phyloP scores from a whole-genome alignment of 2,113 vertebrate genomes.

The Polyodon spathula region DNA sequence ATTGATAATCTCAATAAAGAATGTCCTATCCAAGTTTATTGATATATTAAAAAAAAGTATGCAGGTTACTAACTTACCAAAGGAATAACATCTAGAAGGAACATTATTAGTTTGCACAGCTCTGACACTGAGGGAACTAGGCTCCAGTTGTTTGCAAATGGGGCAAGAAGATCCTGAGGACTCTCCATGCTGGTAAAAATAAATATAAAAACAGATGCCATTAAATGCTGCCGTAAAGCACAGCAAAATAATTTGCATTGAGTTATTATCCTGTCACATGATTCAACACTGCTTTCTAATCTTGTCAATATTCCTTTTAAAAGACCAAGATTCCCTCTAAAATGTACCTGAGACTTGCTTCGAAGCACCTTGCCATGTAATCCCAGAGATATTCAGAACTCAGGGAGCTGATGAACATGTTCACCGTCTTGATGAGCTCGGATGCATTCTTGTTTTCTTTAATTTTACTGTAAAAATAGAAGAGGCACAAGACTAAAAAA shows the following conservation, averaged over 20 bases:
- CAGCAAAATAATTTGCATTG: too few relatives aligned
- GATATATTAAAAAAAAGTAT: too few relatives aligned
- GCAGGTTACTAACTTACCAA: slow-evolving; percentile 61
- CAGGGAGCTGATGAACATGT: slow-evolving; percentile 81
- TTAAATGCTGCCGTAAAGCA: too few relatives aligned
- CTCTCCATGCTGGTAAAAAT: slow-evolving; percentile 35
- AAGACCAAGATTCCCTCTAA: background rate
- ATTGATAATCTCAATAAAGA: too few relatives aligned
- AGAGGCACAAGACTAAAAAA: too few relatives aligned
- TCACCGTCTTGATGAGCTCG: slow-evolving; percentile 89
- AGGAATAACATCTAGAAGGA: slow-evolving; percentile 86
- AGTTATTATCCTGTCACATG: too few relatives aligned
- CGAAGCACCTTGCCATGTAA: slow-evolving; percentile 79
- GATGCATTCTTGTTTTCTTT: slow-evolving; percentile 87
- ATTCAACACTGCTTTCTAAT: too few relatives aligned
- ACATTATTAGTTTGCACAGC: slow-evolving; percentile 76
- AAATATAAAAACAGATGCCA: slow-evolving; percentile 13
- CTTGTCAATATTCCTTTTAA: too few relatives aligned
- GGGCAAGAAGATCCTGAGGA: slow-evolving; percentile 27
- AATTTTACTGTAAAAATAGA: slow-evolving; percentile 81
- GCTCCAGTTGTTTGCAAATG: slow-evolving; percentile 28
- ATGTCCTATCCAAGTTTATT: too few relatives aligned
- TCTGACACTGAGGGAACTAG: slow-evolving; percentile 63
- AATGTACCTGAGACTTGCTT: slow-evolving; percentile 73
- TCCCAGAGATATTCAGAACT: slow-evolving; percentile 91